A percentile compares a stretch with the other conserved stretches of the same genome.
phyloP scores from a whole-genome alignment of 2,888 invertebrate species.

The Eucera pruinosa region DNA sequence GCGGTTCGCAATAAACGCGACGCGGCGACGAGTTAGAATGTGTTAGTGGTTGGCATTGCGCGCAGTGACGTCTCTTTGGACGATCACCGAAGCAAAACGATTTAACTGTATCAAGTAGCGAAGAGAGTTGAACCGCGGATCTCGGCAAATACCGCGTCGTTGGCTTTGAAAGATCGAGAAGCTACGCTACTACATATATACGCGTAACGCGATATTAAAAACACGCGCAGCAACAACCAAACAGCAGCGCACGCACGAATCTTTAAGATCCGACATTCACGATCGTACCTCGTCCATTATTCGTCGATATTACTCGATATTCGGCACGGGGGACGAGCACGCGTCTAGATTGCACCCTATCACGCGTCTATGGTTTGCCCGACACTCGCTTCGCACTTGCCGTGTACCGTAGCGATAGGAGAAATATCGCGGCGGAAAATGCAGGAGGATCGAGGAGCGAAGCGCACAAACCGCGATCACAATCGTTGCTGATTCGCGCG shows the following conservation, averaged over 20 bases:
- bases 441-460: neutral
- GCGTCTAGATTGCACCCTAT: slow-evolving; percentile 14
- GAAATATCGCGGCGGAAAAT: too few species aligned
- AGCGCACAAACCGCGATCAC: slow-evolving; percentile 20
- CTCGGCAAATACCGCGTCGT: neutral
- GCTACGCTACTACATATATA: too few species aligned
- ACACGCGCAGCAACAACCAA: slow-evolving; percentile 3
- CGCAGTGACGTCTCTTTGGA: neutral
- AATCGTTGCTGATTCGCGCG: slow-evolving; percentile 15
- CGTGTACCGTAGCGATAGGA: too few species aligned
- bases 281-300: slow-evolving; percentile 71
- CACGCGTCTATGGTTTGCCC: slow-evolving; percentile 6
- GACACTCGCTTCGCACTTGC: neutral
- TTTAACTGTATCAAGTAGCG: neutral
- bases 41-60: neutral
- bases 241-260: neutral
- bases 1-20: neutral
- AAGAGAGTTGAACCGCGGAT: neutral
- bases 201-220: too few species aligned
- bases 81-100: neutral
- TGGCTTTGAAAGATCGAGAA: neutral
- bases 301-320: slow-evolving; percentile 40
- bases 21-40: neutral
- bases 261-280: slow-evolving; percentile 9
- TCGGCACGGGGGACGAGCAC: slow-evolving; percentile 9